A percentile compares a stretch with the other conserved stretches of the same genome.
Evolutionary conservation across 2,888 invertebrate species (phyloP).

Genomic region (Ganaspis brasiliensis): DNA sequence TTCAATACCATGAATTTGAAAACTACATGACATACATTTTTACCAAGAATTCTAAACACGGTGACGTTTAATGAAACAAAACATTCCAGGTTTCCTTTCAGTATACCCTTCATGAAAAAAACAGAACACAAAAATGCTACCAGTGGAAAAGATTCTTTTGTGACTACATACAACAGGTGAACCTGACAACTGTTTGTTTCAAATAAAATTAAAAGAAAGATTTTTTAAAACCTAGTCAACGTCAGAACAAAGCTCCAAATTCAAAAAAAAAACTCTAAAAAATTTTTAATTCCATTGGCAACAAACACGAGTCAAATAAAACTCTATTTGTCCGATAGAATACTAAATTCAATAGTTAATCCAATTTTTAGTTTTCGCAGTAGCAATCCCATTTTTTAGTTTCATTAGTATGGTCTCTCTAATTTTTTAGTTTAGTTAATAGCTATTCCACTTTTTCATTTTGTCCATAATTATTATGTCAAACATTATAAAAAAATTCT

Average conservation of each 20-base stretch:
- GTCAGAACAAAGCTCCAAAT: background rate
- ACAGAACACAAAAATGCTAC: constrained; percentile 38
- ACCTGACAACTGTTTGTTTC: constrained; percentile 21
- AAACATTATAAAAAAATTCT: no score
- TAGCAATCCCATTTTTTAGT: no score
- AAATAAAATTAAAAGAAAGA: constrained; percentile 11
- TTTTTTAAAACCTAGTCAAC: background rate
- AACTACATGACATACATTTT: background rate
- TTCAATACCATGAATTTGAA: background rate
- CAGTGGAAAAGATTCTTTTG: constrained; percentile 33
- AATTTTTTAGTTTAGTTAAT: no score
- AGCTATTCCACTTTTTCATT: no score
- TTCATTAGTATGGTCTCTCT: no score
- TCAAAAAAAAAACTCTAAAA: background rate
- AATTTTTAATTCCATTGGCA: constrained; percentile 4
- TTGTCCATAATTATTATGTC: no score
- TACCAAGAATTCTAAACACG: background rate
- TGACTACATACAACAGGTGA: constrained; percentile 36
- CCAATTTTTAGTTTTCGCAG: no score
- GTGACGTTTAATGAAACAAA: constrained; percentile 30
- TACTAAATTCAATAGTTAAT: no score
- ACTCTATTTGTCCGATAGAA: no score
- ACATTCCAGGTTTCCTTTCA: constrained; percentile 40
- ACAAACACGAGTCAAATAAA: no score
- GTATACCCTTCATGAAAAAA: constrained; percentile 34